phyloP scores from a whole-genome alignment of 2,797 vertebrate species.

The Melanotaenia boesemani region DNA sequence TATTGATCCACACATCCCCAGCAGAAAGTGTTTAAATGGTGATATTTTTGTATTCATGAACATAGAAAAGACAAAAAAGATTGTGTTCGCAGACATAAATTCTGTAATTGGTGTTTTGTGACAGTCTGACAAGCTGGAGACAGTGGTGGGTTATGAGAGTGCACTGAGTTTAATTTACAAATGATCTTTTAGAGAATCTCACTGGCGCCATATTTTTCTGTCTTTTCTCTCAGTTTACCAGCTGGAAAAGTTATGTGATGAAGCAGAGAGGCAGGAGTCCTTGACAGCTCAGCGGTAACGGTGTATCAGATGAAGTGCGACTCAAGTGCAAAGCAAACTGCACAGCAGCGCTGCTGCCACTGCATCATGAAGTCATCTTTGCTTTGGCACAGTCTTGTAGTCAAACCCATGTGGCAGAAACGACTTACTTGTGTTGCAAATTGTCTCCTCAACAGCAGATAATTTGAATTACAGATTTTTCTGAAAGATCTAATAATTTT shows the following conservation, averaged over 20 bases:
- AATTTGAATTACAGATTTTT: constrained; percentile 21
- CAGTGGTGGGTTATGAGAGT: neutral
- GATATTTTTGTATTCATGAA: neutral
- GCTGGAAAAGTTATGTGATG: constrained; percentile 44
- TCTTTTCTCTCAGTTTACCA: constrained; percentile 17
- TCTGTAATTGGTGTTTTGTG: neutral
- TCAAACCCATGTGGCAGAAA: constrained; percentile 23
- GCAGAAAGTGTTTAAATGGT: no score
- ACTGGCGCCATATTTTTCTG: constrained; percentile 20
- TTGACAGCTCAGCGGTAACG: constrained; percentile 47
- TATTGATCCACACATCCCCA: no score
- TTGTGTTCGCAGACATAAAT: neutral
- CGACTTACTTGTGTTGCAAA: constrained; percentile 17
- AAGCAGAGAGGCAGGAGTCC: constrained; percentile 33
- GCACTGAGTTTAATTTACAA: constrained; percentile 21
- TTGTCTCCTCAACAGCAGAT: constrained; percentile 4
- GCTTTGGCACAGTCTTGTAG: constrained; percentile 35
- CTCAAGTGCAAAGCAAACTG: constrained; percentile 26
- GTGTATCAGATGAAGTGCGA: constrained; percentile 40
- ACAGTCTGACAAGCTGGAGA: neutral
- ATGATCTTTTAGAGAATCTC: constrained; percentile 31
- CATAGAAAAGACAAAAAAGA: neutral
- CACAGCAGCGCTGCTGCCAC: constrained; percentile 24
- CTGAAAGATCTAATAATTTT: neutral
- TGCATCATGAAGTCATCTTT: constrained; percentile 24